Evolutionary conservation across 2,797 vertebrate genomes (phyloP).

Genomic region (Natrix natrix): DNA sequence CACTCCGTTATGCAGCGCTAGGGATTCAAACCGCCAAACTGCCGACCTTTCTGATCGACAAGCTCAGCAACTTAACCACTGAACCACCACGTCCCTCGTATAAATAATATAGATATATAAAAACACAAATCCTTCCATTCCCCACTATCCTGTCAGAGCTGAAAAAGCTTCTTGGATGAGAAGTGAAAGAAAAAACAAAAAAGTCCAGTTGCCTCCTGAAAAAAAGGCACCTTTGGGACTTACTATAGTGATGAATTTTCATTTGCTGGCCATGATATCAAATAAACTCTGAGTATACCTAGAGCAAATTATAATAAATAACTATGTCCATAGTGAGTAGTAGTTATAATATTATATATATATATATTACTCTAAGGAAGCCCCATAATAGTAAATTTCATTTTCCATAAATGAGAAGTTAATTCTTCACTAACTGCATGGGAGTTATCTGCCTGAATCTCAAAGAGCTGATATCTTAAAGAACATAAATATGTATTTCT

Average conservation of each 20-base stretch:
- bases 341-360: neutral
- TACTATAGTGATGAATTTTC: neutral
- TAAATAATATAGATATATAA: too few species aligned
- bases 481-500: constrained; percentile 7
- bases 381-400: constrained; percentile 1
- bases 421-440: neutral
- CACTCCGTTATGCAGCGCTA: too few species aligned
- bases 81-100: too few species aligned
- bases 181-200: too few species aligned
- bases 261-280: neutral
- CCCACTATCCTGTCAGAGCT: too few species aligned
- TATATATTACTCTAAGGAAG: neutral
- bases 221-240: neutral
- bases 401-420: neutral
- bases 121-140: too few species aligned
- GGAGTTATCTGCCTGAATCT: neutral
- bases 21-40: too few species aligned
- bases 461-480: constrained; percentile 23
- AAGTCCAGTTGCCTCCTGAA: too few species aligned
- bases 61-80: too few species aligned
- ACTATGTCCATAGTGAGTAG: too few species aligned
- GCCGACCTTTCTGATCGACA: too few species aligned
- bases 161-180: too few species aligned
- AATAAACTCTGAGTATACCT: neutral
- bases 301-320: neutral